These are phyloP conservation scores for Diaprepes abbreviatus DNA, from an alignment of 2,888 invertebrate species.

Conservation along the genomic window DNA sequence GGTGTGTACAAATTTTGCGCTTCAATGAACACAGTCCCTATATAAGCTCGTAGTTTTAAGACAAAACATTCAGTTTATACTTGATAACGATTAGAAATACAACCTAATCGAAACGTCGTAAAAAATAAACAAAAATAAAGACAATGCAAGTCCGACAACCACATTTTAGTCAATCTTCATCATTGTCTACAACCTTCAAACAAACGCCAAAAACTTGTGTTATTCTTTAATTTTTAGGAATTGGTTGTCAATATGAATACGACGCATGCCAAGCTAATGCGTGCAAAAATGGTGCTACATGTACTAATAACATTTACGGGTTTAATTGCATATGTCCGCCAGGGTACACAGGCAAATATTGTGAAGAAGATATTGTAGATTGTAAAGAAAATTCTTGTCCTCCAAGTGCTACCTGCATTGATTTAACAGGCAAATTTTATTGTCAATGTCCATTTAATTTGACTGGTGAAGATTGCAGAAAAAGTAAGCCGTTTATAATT, in stretches of 20 bases:
- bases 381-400: slow-evolving; percentile 96
- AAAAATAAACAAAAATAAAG: too few relatives aligned
- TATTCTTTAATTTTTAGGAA: slow-evolving; percentile 68
- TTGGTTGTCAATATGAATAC: slow-evolving; percentile 94
- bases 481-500: slow-evolving; percentile 88
- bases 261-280: slow-evolving; percentile 91
- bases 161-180: too few relatives aligned
- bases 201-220: too few relatives aligned
- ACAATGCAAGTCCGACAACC: too few relatives aligned
- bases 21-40: too few relatives aligned
- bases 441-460: slow-evolving; percentile 98
- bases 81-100: too few relatives aligned
- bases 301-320: slow-evolving; percentile 86
- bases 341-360: slow-evolving; percentile 83
- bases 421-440: slow-evolving; percentile 90
- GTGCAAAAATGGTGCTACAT: slow-evolving; percentile 95
- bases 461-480: slow-evolving; percentile 96
- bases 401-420: slow-evolving; percentile 93
- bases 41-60: too few relatives aligned
- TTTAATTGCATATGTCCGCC: slow-evolving; percentile 90
- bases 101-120: too few relatives aligned
- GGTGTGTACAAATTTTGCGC: too few relatives aligned
- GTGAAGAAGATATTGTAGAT: slow-evolving; percentile 91
- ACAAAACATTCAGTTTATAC: too few relatives aligned
- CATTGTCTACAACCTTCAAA: too few relatives aligned